Evolutionary conservation across 2,888 invertebrate species (phyloP).

Genomic region (Cecidostiba fungosa): DNA sequence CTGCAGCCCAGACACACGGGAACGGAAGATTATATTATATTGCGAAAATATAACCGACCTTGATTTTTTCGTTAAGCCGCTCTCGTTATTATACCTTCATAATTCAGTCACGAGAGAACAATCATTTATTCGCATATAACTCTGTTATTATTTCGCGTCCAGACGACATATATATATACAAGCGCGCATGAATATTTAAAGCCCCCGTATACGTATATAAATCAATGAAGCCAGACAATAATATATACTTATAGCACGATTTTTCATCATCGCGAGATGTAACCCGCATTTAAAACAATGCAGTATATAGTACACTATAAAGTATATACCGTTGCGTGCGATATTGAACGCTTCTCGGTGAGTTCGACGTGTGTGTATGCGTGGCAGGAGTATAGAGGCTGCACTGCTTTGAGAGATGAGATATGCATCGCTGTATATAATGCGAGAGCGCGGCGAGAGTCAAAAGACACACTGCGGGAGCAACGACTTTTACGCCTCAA

Average conservation of each 20-base stretch:
- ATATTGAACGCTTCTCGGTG: slow-evolving; percentile 23
- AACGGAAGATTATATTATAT: not conserved
- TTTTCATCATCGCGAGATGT: not conserved
- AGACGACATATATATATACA: not conserved
- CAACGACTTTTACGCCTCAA: slow-evolving; percentile 37
- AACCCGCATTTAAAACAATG: not conserved
- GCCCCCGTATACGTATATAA: not conserved
- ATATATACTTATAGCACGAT: not conserved
- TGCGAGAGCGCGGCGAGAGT: not conserved
- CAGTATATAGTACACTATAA: not conserved
- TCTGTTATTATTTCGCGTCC: not conserved
- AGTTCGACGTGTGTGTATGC: not conserved
- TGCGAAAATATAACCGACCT: not conserved
- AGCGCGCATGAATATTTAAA: not conserved
- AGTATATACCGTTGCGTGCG: not conserved
- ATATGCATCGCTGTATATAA: slow-evolving; percentile 41
- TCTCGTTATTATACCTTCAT: not conserved
- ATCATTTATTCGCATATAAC: not conserved
- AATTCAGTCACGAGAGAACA: not conserved
- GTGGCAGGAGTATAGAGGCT: not conserved
- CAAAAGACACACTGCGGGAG: slow-evolving; percentile 1
- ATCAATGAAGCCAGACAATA: not conserved
- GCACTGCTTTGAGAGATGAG: slow-evolving; percentile 7
- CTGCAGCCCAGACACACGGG: too few relatives aligned
- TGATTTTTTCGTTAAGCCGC: not conserved